Percentiles rank a stretch among this genome's conserved stretches.
phyloP scores from a whole-genome alignment of 2,797 vertebrate genomes.

The Anguilla obscura region DNA sequence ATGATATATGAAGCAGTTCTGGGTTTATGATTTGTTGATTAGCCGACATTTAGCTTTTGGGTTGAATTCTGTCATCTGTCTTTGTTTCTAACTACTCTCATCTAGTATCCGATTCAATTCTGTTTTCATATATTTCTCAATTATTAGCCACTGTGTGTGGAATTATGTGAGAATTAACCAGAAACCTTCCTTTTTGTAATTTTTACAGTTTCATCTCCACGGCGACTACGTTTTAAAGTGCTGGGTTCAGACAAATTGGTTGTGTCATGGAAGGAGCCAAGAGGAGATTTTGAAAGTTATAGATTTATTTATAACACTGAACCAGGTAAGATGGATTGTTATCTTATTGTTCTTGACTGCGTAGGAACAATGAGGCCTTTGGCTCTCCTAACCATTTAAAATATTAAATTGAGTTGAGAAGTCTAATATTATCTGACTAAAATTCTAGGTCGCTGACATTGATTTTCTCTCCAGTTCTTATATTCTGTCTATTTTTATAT shows the following conservation, averaged over 20 bases:
- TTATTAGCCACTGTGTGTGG: not conserved
- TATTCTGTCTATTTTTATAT: not conserved
- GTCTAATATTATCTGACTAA: not conserved
- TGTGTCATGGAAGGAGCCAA: slow-evolving; percentile 91
- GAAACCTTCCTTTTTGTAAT: slow-evolving; percentile 1
- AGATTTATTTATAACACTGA: slow-evolving; percentile 79
- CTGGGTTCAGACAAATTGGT: slow-evolving; percentile 77
- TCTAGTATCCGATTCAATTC: slow-evolving; percentile 1
- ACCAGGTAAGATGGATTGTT: slow-evolving; percentile 74
- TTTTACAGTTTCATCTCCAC: slow-evolving; percentile 82
- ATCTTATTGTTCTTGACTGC: not conserved
- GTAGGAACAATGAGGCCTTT: not conserved
- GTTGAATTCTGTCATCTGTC: slow-evolving; percentile 50
- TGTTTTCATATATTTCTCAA: slow-evolving; percentile 14
- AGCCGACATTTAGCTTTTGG: not conserved
- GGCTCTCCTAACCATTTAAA: not conserved
- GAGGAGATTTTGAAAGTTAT: slow-evolving; percentile 84
- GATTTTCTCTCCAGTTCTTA: slow-evolving; percentile 8
- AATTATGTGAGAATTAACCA: slow-evolving; percentile 24
- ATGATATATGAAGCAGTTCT: not conserved
- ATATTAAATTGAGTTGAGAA: not conserved
- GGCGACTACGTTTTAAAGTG: slow-evolving; percentile 81
- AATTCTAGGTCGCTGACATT: not conserved
- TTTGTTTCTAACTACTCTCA: slow-evolving; percentile 31
- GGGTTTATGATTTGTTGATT: not conserved